Evolutionary conservation across 2,888 invertebrate genomes (phyloP), one percentile per base, ranked within the genome.

Genomic region (Anthophora plumipes): DNA sequence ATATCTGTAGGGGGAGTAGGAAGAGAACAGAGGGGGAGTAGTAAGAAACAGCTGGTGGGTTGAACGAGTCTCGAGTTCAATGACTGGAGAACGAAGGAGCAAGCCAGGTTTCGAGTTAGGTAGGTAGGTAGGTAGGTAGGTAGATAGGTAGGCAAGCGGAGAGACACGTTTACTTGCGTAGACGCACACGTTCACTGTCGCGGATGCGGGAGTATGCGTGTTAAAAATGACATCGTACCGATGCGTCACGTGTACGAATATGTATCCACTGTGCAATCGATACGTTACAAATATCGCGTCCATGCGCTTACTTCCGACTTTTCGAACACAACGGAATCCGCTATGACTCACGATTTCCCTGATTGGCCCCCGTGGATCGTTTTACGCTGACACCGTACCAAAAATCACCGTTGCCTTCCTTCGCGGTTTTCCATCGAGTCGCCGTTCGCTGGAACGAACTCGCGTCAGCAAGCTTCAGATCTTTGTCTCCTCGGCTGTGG

Each of bases 41-140:
- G 89, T 90, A 91, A 91, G 91, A 92, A 92, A 92, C 92, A 92
- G 92, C 92, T 92, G 92, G 91, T 91, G 87, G 88, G 91, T 90
- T 90, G 91, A 91, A 89, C 91, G 90, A 88, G 90, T 88, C 84
- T 75, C 63, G 92, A 90, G 92, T 92, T 92, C 92, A 92, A 92
- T 92, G 92, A 92, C 92, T 92, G 91, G 88, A 88, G 89, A 91
- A 89, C 82, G 81, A 86, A 84, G 79, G 88, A 89, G 85, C 83
- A 81, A 87, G 86, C 82, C 88, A 81, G 46, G 83, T 80, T 85
- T 87, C 84, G 85, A 85, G 83, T 82, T 86, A 87, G 86, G 68
- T 87, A 84, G 82, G 87, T 87, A 86, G 87, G 87, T 87, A 85
- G 87, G 82, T 87, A 83, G 86, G 86, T 87, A 83, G 86, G 75